These are phyloP conservation scores for Scarus forsteni DNA, from an alignment of 2,797 vertebrate species.

Conservation along the genomic window DNA sequence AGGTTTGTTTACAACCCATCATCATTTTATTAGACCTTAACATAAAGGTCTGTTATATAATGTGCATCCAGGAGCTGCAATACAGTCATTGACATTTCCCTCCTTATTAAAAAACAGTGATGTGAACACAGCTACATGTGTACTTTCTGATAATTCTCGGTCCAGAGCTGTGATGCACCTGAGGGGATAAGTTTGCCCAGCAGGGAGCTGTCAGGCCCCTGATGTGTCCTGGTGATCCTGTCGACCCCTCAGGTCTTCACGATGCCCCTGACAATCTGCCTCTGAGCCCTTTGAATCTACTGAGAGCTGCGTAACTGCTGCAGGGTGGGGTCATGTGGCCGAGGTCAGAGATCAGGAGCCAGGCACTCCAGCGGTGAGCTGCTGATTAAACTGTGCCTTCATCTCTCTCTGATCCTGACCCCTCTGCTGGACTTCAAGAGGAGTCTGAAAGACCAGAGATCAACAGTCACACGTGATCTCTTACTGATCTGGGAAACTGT, in stretches of 20 bases:
- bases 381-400: constrained; percentile 68
- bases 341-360: constrained; percentile 59
- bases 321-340: constrained; percentile 43
- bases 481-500: background rate
- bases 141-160: no score
- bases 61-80: no score
- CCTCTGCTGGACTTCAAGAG: constrained; percentile 64
- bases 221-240: constrained; percentile 30
- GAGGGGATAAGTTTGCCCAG: constrained; percentile 46
- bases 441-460: constrained; percentile 36
- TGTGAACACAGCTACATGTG: background rate
- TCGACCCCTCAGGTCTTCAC: constrained; percentile 31
- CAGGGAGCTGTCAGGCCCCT: constrained; percentile 39
- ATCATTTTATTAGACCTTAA: no score
- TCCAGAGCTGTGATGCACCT: constrained; percentile 35
- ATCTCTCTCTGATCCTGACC: constrained; percentile 70
- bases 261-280: constrained; percentile 2
- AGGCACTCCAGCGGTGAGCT: constrained; percentile 42
- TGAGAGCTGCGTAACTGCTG: constrained; percentile 26
- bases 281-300: constrained; percentile 50
- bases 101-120: no score
- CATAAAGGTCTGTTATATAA: no score
- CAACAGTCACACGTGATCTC: constrained; percentile 10
- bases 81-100: background rate
- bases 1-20: no score